phyloP scores from a whole-genome alignment of 2,113 vertebrate species.

The Collichthys lucidus region DNA sequence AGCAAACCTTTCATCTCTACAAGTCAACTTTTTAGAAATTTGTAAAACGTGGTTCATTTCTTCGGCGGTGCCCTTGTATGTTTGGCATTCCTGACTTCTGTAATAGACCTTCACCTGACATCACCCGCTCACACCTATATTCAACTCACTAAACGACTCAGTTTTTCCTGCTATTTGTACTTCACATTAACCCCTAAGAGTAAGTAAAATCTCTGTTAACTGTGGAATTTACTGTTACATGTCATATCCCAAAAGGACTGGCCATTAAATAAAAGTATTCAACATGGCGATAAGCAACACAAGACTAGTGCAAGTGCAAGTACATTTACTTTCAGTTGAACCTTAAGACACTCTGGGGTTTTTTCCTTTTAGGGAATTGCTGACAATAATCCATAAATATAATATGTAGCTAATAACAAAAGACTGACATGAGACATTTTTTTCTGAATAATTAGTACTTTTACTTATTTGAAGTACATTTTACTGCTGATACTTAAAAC shows the following conservation, averaged over 20 bases:
- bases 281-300: neutral
- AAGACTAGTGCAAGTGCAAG: neutral
- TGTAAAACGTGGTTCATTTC: constrained; percentile 22
- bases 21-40: constrained; percentile 60
- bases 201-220: neutral
- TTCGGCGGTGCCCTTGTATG: neutral
- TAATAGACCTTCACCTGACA: neutral
- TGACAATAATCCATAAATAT: neutral
- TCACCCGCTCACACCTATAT: neutral
- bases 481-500: neutral
- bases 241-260: neutral
- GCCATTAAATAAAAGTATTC: neutral
- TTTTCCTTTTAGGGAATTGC: too few species aligned
- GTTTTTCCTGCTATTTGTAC: constrained; percentile 16
- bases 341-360: neutral
- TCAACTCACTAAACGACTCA: constrained; percentile 9
- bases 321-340: neutral
- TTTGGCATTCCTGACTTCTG: constrained; percentile 10
- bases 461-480: neutral
- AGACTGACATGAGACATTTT: neutral
- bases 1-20: constrained; percentile 70
- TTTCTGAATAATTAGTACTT: neutral
- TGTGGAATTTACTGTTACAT: neutral
- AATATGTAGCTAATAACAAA: neutral
- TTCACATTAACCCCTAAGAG: neutral